Evolutionary conservation across 1,140 invertebrate species (phyloP), one percentile per base, ranked within the genome.

Genomic region (Nilaparvata lugens): DNA sequence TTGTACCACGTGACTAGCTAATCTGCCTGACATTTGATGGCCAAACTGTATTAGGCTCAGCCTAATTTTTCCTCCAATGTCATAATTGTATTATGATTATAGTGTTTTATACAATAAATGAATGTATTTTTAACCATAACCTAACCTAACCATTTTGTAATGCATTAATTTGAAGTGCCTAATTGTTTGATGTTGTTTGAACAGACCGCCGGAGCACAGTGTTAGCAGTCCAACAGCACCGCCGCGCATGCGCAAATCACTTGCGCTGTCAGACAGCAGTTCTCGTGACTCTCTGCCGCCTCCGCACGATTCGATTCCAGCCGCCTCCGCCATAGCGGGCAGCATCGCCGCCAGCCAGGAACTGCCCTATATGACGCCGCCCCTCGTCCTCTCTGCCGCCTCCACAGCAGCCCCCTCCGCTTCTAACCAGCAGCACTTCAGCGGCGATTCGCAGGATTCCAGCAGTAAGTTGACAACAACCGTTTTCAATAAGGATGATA

Each of bases 291-390:
- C 60, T 19, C 40, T 61, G 28, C 18, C 51, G 19, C 40, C 35
- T 25, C 52, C 56, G 6, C 52, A 43, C 9, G 62, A 62, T 31
- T 80, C 83, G 64, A 87, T 87, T 64, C 82, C 86, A 52, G 90
- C 89, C 23, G 88, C 87, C 5, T 84, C 84, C 52, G 91, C 90
- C 2, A 91, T 93, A 64, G 83, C 87, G 52, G 90, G 90, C 7
- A 83, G 84, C 67, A 80, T 92, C 38, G 85, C 89, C 60, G 90
- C 91, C 45, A 91, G 86, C 75, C 88, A 89, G 72, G 89, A 93
- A 70, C 76, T 93, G 69, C 91, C 89, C 5, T 93, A 93, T 68
- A 93, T 93, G 83, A 93, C 89, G 35, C 89, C 89, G 56, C 89
- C 89, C 0, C 78, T 88, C 45, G 51, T 65, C 66, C 75, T 72